Evolutionary conservation across 2,888 invertebrate species (phyloP), one percentile per base, ranked within the genome.

Genomic region (Philopedon plagiatum): DNA sequence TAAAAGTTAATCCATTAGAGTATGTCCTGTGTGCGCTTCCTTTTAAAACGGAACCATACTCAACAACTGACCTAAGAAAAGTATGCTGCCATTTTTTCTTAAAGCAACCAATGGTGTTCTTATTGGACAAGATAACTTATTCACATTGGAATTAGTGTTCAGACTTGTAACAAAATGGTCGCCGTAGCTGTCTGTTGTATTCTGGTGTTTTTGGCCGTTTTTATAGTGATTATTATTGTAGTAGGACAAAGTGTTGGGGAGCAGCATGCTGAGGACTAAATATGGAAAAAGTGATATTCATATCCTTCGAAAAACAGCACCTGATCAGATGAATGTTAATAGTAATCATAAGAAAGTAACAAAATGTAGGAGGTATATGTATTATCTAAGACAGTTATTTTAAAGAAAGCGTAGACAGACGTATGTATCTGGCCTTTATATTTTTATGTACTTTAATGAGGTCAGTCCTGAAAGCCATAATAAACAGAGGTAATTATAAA

Each of bases 131-230:
- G 29, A 41, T 13, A 7, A 34, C 54, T 8, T n/a, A 32, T 54
- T 62, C 41, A 61, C 61, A 37, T 61, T 26, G 13, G 58, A 60
- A 34, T 26, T 18, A 15, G 2, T 44, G 26, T 56, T 18, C 23
- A 54, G 37, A 51, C 23, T 15, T 19, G 19, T 56, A 58, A 15
- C 74, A 74, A 82, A 78, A 94, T 94, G 94, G 92, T 94, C 83
- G 93, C 93, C 76, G 93, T 94, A 80, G 94, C 93, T 81, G 93
- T 94, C 80, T 93, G 93, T 87, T 94, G 93, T 86, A 93, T 94
- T 82, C 88, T 94, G 81, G 92, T 94, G 84, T 89, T 94, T 78
- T 87, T 94, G 83, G 91, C 92, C 78, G 93, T 94, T 78, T 94
- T 94, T 87, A 94, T 94, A 80, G 90, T 94, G 77, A 90, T 94